Percentiles rank a stretch among this genome's conserved stretches.
phyloP scores from a whole-genome alignment of 2,888 invertebrate species.

The Conchocele bisecta region DNA sequence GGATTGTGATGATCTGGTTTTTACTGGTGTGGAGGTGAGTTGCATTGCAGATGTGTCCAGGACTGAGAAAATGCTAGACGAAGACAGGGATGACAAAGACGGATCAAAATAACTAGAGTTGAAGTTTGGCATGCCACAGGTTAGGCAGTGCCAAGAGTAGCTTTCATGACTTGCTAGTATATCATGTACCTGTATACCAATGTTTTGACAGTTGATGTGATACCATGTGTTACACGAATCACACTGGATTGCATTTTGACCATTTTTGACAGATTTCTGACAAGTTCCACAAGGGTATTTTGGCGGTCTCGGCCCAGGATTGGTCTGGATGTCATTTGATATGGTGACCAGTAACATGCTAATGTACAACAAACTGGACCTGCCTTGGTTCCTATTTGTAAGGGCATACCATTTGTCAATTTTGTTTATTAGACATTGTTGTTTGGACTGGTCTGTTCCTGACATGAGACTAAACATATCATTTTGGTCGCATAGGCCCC shows the following conservation, averaged over 20 bases:
- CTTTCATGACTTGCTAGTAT: conserved; percentile 6
- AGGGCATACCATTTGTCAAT: no score
- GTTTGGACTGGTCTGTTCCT: no score
- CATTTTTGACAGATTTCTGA: not conserved
- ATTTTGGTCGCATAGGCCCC: no score
- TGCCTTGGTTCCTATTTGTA: no score
- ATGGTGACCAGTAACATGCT: conserved; percentile 80
- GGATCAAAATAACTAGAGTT: not conserved
- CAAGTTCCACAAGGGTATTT: conserved; percentile 18
- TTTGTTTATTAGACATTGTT: no score
- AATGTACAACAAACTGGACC: conserved; percentile 79
- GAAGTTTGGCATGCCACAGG: conserved; percentile 16
- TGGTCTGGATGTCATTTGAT: conserved; percentile 4
- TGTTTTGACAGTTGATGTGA: conserved; percentile 1
- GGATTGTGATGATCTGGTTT: not conserved
- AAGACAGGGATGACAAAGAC: not conserved
- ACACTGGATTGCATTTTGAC: conserved; percentile 5
- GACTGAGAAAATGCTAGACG: not conserved
- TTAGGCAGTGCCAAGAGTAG: conserved; percentile 9
- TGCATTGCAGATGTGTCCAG: not conserved
- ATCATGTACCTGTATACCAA: not conserved
- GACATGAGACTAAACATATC: no score
- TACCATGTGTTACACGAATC: conserved; percentile 6
- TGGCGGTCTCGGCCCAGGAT: conserved; percentile 10
- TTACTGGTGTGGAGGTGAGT: not conserved